These are phyloP conservation scores for Ascidia mentula DNA, from an alignment of 23 tunicate species.

Conservation along the genomic window DNA sequence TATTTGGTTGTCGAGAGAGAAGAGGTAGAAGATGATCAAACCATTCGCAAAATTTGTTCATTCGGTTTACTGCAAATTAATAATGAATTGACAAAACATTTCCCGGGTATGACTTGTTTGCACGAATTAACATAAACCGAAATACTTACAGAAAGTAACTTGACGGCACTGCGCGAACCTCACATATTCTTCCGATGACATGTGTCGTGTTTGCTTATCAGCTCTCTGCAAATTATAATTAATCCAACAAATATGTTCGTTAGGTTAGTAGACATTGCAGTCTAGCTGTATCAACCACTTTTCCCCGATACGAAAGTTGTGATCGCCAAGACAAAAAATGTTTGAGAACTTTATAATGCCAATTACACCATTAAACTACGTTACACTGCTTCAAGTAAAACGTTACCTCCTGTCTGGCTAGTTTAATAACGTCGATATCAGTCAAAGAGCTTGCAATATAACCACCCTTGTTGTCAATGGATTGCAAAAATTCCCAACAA, in stretches of 20 bases:
- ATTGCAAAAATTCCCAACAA: background rate
- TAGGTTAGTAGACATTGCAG: too few species aligned
- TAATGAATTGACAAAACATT: background rate
- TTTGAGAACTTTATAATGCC: too few species aligned
- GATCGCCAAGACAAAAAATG: too few species aligned
- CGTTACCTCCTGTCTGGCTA: background rate
- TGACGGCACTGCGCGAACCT: constrained; percentile 36
- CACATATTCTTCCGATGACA: constrained; percentile 38
- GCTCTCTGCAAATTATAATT: constrained; percentile 53
- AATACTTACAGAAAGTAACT: constrained; percentile 19
- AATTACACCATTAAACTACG: too few species aligned
- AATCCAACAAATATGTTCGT: too few species aligned
- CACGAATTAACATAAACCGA: background rate
- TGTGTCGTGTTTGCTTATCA: constrained; percentile 52
- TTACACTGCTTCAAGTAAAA: too few species aligned
- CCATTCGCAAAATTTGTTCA: constrained; percentile 45
- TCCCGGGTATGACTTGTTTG: background rate
- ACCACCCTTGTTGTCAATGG: background rate
- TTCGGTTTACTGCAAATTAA: background rate
- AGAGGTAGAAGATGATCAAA: constrained; percentile 10
- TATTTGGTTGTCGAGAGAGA: constrained; percentile 6
- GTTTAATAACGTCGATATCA: background rate
- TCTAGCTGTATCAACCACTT: too few species aligned
- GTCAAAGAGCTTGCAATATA: background rate
- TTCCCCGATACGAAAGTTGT: too few species aligned